These are phyloP conservation scores for Gerris buenoi DNA, from an alignment of 1,140 invertebrate genomes.

Conservation along the genomic window DNA sequence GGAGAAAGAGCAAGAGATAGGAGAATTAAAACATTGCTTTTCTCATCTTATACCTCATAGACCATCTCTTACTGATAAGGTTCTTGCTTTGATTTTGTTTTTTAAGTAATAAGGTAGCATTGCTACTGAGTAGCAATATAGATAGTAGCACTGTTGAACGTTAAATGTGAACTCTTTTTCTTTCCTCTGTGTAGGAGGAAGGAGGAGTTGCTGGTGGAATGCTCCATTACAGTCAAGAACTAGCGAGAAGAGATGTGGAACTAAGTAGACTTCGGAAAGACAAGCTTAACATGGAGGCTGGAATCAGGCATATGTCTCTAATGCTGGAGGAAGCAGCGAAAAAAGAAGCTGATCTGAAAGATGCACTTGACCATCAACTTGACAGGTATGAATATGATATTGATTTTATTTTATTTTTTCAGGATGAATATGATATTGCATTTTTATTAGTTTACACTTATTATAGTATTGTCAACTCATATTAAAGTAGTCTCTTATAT, in stretches of 20 bases:
- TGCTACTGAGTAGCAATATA: no score
- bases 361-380: conserved; percentile 38
- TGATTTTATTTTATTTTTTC: not conserved
- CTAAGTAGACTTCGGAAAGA: conserved; percentile 53
- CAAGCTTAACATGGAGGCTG: conserved; percentile 51
- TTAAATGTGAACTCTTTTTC: no score
- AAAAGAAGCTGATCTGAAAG: conserved; percentile 5
- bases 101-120: conserved; percentile 3
- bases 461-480: no score
- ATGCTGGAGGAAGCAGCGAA: conserved; percentile 19
- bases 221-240: conserved; percentile 69
- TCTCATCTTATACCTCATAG: conserved; percentile 30
- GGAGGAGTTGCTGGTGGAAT: conserved; percentile 40
- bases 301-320: conserved; percentile 45
- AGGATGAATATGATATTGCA: not conserved
- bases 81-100: no score
- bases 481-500: no score
- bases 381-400: conserved; percentile 33
- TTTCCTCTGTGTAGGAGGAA: no score
- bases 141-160: no score
- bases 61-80: not conserved
- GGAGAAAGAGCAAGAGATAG: conserved; percentile 66
- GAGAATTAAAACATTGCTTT: conserved; percentile 42
- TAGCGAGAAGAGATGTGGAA: conserved; percentile 65
- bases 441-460: not conserved